These are phyloP conservation scores for Chitala chitala DNA, from an alignment of 2,113 vertebrate genomes.

Conservation along the genomic window DNA sequence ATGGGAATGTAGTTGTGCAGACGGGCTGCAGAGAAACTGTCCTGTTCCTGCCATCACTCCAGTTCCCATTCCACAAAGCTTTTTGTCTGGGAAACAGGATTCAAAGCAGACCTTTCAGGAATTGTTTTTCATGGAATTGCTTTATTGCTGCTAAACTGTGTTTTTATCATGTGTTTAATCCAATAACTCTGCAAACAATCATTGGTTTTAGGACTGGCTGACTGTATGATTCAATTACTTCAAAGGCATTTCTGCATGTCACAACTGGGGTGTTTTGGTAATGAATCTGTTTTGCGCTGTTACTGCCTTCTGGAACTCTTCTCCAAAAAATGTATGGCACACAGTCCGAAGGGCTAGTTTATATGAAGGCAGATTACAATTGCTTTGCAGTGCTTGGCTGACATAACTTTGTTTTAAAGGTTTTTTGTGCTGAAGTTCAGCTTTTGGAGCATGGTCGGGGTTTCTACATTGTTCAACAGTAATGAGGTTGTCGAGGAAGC, in stretches of 20 bases:
- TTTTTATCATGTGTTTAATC: slow-evolving; percentile 61
- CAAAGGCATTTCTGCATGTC: slow-evolving; percentile 22
- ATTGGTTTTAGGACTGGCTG: slow-evolving; percentile 51
- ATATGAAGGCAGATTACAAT: too few species aligned
- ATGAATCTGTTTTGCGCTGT: slow-evolving; percentile 44
- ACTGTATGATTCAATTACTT: slow-evolving; percentile 53
- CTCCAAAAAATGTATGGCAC: background rate
- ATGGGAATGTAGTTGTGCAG: background rate
- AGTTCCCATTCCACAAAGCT: background rate
- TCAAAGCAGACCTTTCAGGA: slow-evolving; percentile 48
- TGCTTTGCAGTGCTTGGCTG: too few species aligned
- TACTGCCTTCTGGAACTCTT: slow-evolving; percentile 21
- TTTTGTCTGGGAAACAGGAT: background rate
- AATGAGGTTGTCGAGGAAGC: too few species aligned
- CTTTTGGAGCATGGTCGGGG: too few species aligned
- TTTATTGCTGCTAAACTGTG: slow-evolving; percentile 58
- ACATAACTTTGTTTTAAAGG: too few species aligned
- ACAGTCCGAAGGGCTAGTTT: too few species aligned
- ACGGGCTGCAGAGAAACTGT: background rate
- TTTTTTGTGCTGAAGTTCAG: too few species aligned
- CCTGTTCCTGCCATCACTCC: slow-evolving; percentile 16
- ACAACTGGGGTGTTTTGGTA: slow-evolving; percentile 33
- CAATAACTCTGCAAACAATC: slow-evolving; percentile 63
- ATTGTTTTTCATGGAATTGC: slow-evolving; percentile 51
- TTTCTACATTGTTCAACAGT: too few species aligned